Evolutionary conservation across 2,113 vertebrate genomes (phyloP), one percentile per base, ranked within the genome.

Genomic region (Pelodiscus sinensis): DNA sequence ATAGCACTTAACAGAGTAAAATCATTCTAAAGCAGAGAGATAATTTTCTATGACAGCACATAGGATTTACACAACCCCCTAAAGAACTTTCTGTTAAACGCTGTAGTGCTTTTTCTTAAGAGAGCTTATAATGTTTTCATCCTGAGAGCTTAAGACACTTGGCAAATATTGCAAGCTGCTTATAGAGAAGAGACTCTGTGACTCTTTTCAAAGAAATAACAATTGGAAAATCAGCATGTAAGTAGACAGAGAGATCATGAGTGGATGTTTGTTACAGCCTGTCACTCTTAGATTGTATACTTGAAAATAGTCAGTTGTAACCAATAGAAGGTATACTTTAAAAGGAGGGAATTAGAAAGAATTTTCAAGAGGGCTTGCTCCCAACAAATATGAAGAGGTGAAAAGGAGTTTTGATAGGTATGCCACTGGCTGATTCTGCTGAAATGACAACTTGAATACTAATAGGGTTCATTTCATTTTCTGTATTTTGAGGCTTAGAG

Each of bases 161-260:
- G 78, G 91, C 21, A 80, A 84, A 19, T 78, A 27, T 87, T 88
- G 12, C 11, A 85, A n/a, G 50, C 19, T 82, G 3, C 87, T 94
- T 92, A 85, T 81, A 84, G 86, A 80, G 9, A 56, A 38, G 44
- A 90, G 57, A 50, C 85, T 57, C 18, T 77, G 16, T 62, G 3
- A 35, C 75, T 96, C 79, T 78, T 79, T 88, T 44, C 5, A 90
- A 94, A 91, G 75, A 82, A 77, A 85, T 52, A 57, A 57, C 27
- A 27, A 38, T 25, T 13, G 9, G 35, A 44, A 3, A 25, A 73
- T 93, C 27, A 52, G 15, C 7, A 71, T n/a, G 10, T 58, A 90
- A 89, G 9, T 75, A 93, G 77, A 52, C 22, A 89, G 16, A 68
- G 51, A 77, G 55, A 91, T 22, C 50, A 79, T 18, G 31, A 57